Evolutionary conservation across 35 echinoderm and acorn worm genomes (phyloP).

Genomic region (Apostichopus parvimensis): DNA sequence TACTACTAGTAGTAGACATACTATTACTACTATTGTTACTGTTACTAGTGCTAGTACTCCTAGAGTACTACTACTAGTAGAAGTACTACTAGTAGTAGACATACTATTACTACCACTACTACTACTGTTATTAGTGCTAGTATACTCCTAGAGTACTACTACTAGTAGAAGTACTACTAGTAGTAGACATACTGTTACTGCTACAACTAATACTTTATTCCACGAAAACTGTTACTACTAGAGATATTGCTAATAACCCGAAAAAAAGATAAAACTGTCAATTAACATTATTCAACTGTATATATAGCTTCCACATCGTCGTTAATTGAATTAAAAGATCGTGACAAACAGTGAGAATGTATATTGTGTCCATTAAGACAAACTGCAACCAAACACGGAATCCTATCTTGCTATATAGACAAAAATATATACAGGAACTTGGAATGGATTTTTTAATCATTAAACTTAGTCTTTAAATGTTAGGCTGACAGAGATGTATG

Average conservation of each 20-base stretch:
- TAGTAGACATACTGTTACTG: not conserved
- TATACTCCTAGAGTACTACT: not conserved
- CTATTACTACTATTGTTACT: too few species aligned
- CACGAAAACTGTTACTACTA: not conserved
- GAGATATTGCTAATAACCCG: not conserved
- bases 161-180: not conserved
- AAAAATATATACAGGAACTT: not conserved
- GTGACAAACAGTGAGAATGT: not conserved
- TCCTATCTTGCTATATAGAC: not conserved
- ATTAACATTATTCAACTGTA: not conserved
- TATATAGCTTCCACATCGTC: not conserved
- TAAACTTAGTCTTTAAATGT: not conserved
- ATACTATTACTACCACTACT: too few species aligned
- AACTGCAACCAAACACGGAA: not conserved
- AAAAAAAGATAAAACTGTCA: not conserved
- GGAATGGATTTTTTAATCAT: not conserved
- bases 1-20: too few species aligned
- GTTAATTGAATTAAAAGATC: not conserved
- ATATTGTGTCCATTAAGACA: not conserved
- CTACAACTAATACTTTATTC: not conserved
- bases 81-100: too few species aligned
- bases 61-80: too few species aligned
- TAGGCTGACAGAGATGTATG: not conserved
- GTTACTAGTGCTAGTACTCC: too few species aligned
- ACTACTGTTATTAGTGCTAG: not conserved